Evolutionary conservation across 2,888 invertebrate genomes (phyloP), one percentile per base, ranked within the genome.

Genomic region (Tenthredo notha): DNA sequence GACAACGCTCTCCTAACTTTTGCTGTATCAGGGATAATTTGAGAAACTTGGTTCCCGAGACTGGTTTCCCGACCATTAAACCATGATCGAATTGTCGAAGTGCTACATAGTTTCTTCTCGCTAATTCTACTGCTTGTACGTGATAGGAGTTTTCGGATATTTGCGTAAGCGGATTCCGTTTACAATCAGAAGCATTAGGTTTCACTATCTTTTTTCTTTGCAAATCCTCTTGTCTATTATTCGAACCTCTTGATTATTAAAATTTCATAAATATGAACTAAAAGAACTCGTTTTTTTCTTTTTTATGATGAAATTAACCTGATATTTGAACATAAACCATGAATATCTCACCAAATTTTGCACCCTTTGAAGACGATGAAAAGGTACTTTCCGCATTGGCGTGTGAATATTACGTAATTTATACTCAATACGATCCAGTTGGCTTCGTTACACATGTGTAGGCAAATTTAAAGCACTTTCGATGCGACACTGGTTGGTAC

Each of bases 51-150:
- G 29, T 54, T 54, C 29, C 77, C 54, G 50, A 77, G 50, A 54
- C 40, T 50, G 77, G 50, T 77, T 77, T 77, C 77, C 77, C 40
- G 54, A 18, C 77, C 77, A 77, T 77, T 77, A 77, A 77, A 77
- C 77, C 54, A 50, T 50, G 54, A 77, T 77, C 50, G 77, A 77
- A 77, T 77, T 15, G 50, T 54, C 50, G 21, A 74, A 74, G 21
- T 74, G 67, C 33, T 67, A 77, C 29, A 50, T 77, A 77, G 33
- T 77, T 40, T 40, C 50, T 77, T 54, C 54, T 29, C 15, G 50
- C 25, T 77, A 29, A 77, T 74, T 74, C 43, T 43, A 43, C 29
- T 21, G 37, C 37, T 70, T 70, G 37, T 40, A n/a, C 72, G 72
- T 12, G 72, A 70, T 70, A 37, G 29, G 21, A 21, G n/a, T 74